Percentiles rank a stretch among this genome's conserved stretches.
These are phyloP conservation scores for Nemapogon koenigi DNA, from an alignment of 2,888 invertebrate species.

Conservation along the genomic window DNA sequence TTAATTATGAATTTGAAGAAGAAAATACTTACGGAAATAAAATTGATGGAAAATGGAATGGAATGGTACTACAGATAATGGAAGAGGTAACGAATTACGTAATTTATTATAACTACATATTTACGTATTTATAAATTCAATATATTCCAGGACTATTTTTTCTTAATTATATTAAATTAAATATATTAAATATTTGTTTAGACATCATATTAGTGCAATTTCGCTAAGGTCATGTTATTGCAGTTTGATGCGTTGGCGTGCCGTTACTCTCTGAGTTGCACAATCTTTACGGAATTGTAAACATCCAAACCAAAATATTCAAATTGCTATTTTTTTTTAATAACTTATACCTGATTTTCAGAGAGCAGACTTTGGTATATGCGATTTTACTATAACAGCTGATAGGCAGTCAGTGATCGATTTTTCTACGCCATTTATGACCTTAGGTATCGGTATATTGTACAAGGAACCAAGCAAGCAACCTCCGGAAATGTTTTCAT, in stretches of 20 bases:
- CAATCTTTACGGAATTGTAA: too few relatives aligned
- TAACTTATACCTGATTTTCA: constrained; percentile 39
- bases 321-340: too few relatives aligned
- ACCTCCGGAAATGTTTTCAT: constrained; percentile 89
- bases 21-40: constrained; percentile 74
- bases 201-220: too few relatives aligned
- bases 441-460: constrained; percentile 87
- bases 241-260: too few relatives aligned
- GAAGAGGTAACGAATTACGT: constrained; percentile 71
- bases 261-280: too few relatives aligned
- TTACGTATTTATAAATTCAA: too few relatives aligned
- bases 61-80: constrained; percentile 74
- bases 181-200: too few relatives aligned
- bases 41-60: constrained; percentile 67
- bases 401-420: constrained; percentile 88
- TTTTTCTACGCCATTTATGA: constrained; percentile 96
- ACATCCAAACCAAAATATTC: too few relatives aligned
- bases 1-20: constrained; percentile 79
- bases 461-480: constrained; percentile 87
- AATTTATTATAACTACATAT: constrained; percentile 4
- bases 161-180: too few relatives aligned
- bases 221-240: too few relatives aligned
- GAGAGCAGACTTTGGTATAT: constrained; percentile 91
- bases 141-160: too few relatives aligned
- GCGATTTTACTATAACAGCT: constrained; percentile 88